Conservation (phyloP, 2,888 invertebrate species). For the Epiblema foenella region DNA sequence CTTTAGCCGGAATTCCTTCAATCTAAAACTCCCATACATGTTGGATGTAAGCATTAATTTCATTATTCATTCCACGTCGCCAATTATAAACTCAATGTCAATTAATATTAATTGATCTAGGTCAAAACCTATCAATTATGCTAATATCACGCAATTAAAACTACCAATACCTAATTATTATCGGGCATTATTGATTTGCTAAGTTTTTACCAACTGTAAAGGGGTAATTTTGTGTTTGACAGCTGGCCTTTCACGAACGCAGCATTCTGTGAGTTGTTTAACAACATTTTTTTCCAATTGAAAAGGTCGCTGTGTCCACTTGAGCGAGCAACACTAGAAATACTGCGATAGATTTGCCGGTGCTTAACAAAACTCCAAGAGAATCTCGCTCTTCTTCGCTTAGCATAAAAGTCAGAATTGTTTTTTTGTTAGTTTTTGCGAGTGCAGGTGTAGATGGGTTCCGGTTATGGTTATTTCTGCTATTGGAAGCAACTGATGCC, state of each 20-base stretch:
- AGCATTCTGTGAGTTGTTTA: conserved; percentile 51
- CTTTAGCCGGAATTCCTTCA: background rate
- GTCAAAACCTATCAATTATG: conserved; percentile 39
- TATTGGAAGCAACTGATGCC: conserved; percentile 55
- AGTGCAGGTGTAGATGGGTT: conserved; percentile 42
- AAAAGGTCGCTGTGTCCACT: conserved; percentile 66
- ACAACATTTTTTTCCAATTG: conserved; percentile 63
- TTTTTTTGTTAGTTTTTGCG: background rate
- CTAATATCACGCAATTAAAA: conserved; percentile 41
- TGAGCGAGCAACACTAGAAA: conserved; percentile 53
- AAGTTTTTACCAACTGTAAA: conserved; percentile 19
- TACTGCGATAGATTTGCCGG: conserved; percentile 34
- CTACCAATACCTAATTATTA: conserved; percentile 41
- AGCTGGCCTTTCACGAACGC: conserved; percentile 73
- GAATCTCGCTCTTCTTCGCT: background rate
- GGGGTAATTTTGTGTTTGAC: conserved; percentile 53
- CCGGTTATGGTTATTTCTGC: conserved; percentile 53
- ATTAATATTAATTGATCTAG: conserved; percentile 34
- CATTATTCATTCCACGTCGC: conserved; percentile 39
- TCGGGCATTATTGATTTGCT: conserved; percentile 42
- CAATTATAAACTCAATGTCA: conserved; percentile 30
- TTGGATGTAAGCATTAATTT: conserved; percentile 4
- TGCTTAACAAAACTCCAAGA: conserved; percentile 7
- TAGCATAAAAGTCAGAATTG: background rate
- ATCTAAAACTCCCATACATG: background rate